Base-by-base conservation (phyloP, 1,140 invertebrate genomes). In the Brachionus calyciflorus region DNA sequence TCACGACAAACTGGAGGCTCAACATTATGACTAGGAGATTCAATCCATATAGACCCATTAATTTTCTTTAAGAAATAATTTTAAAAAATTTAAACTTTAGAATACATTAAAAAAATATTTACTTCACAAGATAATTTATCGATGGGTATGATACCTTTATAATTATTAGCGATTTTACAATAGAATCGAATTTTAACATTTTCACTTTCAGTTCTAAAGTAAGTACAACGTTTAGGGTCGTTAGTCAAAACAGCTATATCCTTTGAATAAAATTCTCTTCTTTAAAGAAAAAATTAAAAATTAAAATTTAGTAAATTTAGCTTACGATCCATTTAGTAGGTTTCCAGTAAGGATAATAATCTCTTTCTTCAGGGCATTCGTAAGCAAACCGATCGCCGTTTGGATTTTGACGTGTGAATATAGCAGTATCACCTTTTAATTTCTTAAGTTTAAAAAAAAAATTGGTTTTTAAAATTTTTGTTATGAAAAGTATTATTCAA, bases 261-360 rank as follows among this genome's bases (percentile, higher is more conserved):
- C 84, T 84, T 55, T 12, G 7, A n/a, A 40, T 9, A 63, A 63
- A 63, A 19, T n/a, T n/a, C n/a, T n/a, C n/a, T n/a, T n/a, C n/a
- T n/a, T n/a, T n/a, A n/a, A 30, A 26, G 2, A 33, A 1, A 68
- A 44, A 0, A 6, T 21, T 17, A 75, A 17, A 77, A 70, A n/a
- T 73, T n/a, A 21, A 28, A 78, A 49, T 46, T 17, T 44, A 30
- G 46, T 84, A 70, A 12, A 83, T 79, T 60, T 81, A 82, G 48
- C 83, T 82, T 78, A 84, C 84, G 40, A 79, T 81, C 84, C 83
- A 84, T 4, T 81, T 81, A 5, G 82, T 81, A 1, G 83, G 83
- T 53, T 85, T 82, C 83, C 84, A 85, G 78, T 84, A 84, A 2
- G 84, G 83, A 73, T 81, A 84, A 60, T 85, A 82, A 78, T 85